Evolutionary conservation across 2,113 vertebrate genomes (phyloP), one percentile per base, ranked within the genome.

Genomic region (Propithecus coquereli): DNA sequence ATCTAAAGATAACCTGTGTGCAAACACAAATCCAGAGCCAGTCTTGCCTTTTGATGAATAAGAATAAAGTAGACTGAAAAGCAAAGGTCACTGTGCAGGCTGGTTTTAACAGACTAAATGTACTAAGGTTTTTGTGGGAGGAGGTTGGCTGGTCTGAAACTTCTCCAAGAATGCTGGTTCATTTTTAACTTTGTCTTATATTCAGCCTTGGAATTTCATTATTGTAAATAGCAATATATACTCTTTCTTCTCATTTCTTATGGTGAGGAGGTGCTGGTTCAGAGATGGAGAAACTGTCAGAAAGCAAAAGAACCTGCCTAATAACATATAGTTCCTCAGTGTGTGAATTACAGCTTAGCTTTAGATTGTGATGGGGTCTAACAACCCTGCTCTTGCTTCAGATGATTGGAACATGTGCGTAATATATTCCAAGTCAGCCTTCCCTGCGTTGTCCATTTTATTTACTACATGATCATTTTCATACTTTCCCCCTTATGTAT

Each of bases 1-100:
- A 96, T 91, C 63, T 77, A 91, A 87, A 81, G 87, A 80, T 90
- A 92, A 84, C 81, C 30, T 93, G 18, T 59, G 84, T 43, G 52
- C 66, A 95, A 95, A 92, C 23, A 96, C 66, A 90, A 70, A 83
- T 70, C 34, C 87, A 97, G 91, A 63, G 87, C 81, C 90, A 90
- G 50, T 59, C 52, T 16, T 86, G 34, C 10, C 30, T 25, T 71
- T 9, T 32, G 66, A 96, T 95, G 70, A 90, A 94, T 92, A 57
- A 95, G 87, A 95, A 96, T 85, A 91, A 90, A 93, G 80, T 40
- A n/a, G 17, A 94, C 65, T 65, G 37, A 84, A 66, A 87, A 92
- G 30, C 94, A 89, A 90, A 86, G 14, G 54, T 52, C 43, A 90
- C 37, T 54, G 6, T 32, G 17, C n/a, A 80, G 63, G 45, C 40